phyloP scores from a whole-genome alignment of 2,797 vertebrate genomes.

The Artibeus jamaicensis region DNA sequence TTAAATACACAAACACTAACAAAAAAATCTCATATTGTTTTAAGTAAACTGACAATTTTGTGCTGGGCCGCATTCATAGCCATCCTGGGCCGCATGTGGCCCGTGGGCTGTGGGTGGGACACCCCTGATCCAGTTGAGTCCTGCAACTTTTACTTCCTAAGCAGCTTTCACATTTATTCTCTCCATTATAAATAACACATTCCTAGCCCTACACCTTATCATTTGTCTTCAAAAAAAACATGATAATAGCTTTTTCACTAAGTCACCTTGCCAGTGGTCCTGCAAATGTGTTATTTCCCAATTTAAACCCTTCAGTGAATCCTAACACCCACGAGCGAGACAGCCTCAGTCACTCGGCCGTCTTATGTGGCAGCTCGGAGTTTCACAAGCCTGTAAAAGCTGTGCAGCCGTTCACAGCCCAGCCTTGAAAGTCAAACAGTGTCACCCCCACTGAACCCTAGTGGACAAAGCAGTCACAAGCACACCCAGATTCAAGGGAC shows the following conservation, averaged over 20 bases:
- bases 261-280: not conserved
- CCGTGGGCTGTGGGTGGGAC: too few relatives aligned
- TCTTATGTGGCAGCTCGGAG: not conserved
- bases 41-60: too few relatives aligned
- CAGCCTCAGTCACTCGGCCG: not conserved
- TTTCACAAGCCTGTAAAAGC: not conserved
- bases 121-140: not conserved
- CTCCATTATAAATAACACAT: not conserved
- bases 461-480: not conserved
- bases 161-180: slow-evolving; percentile 26
- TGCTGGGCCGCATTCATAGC: too few relatives aligned
- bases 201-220: not conserved
- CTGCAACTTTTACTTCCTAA: not conserved
- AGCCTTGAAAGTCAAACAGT: not conserved
- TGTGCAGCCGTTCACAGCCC: not conserved
- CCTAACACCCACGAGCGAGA: not conserved
- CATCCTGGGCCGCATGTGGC: too few relatives aligned
- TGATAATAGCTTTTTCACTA: not conserved
- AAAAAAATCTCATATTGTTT: too few relatives aligned
- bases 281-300: not conserved
- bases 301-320: not conserved
- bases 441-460: not conserved
- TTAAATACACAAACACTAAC: too few relatives aligned
- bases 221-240: slow-evolving; percentile 14
- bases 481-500: not conserved